These are phyloP conservation scores for Tamias sibiricus DNA, from an alignment of 2,113 vertebrate species.

Conservation along the genomic window DNA sequence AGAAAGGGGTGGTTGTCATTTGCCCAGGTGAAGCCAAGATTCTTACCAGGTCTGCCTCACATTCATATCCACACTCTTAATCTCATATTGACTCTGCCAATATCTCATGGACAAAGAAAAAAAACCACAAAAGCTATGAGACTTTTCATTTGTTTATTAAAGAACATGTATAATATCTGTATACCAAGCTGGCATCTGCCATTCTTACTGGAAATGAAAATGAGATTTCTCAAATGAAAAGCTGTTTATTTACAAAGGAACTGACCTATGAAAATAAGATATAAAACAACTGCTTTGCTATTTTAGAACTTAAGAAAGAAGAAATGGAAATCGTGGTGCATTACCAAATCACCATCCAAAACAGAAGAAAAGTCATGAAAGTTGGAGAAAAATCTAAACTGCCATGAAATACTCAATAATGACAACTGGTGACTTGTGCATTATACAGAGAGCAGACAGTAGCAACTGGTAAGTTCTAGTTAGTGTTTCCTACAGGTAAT, in stretches of 20 bases:
- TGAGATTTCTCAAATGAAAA: constrained; percentile 26
- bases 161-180: not conserved
- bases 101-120: not conserved
- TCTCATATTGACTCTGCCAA: not conserved
- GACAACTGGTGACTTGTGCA: not conserved
- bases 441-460: not conserved
- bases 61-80: not conserved
- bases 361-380: not conserved
- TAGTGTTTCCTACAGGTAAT: not conserved
- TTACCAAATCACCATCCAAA: not conserved
- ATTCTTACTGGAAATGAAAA: constrained; percentile 2
- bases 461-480: not conserved
- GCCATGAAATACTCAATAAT: not conserved
- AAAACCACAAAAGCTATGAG: not conserved
- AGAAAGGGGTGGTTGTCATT: not conserved
- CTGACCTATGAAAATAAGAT: not conserved
- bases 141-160: not conserved
- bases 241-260: constrained; percentile 2
- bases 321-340: not conserved
- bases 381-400: constrained; percentile 28
- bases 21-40: not conserved
- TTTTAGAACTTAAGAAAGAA: constrained; percentile 19
- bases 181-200: not conserved
- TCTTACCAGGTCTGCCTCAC: not conserved
- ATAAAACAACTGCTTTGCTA: not conserved